Evolutionary conservation across 2,797 vertebrate species (phyloP).

Genomic region (Neosilurus hyrtlii): DNA sequence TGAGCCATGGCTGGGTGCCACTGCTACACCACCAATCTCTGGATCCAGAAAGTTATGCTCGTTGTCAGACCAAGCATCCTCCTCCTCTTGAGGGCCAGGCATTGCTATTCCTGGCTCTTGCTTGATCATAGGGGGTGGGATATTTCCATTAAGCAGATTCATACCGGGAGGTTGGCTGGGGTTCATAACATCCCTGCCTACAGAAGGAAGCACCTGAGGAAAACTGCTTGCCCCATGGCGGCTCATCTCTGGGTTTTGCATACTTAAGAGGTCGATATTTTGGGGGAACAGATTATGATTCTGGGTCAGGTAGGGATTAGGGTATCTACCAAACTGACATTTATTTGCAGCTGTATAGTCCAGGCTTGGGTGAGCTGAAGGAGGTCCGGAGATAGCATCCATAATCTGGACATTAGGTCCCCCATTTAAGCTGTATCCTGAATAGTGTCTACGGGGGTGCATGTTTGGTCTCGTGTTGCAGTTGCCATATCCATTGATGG

Average conservation of each 20-base stretch:
- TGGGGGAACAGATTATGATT: slow-evolving; percentile 70
- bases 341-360: slow-evolving; percentile 78
- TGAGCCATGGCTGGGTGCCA: slow-evolving; percentile 94
- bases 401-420: slow-evolving; percentile 75
- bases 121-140: slow-evolving; percentile 69
- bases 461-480: slow-evolving; percentile 75
- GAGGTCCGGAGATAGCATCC: slow-evolving; percentile 74
- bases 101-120: slow-evolving; percentile 65
- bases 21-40: slow-evolving; percentile 93
- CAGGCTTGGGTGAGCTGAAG: slow-evolving; percentile 69
- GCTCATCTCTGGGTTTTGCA: slow-evolving; percentile 80
- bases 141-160: slow-evolving; percentile 68
- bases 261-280: slow-evolving; percentile 77
- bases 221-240: slow-evolving; percentile 70
- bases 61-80: slow-evolving; percentile 95
- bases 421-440: slow-evolving; percentile 73
- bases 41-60: slow-evolving; percentile 97
- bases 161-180: slow-evolving; percentile 64
- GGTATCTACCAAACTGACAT: slow-evolving; percentile 76
- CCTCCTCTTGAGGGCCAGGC: slow-evolving; percentile 74
- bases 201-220: slow-evolving; percentile 69
- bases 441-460: slow-evolving; percentile 76
- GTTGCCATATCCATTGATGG: slow-evolving; percentile 82
- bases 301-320: slow-evolving; percentile 73
- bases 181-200: slow-evolving; percentile 72